phyloP scores from a whole-genome alignment of 2,797 vertebrate species.

The Muraenolepis orangiensis region DNA sequence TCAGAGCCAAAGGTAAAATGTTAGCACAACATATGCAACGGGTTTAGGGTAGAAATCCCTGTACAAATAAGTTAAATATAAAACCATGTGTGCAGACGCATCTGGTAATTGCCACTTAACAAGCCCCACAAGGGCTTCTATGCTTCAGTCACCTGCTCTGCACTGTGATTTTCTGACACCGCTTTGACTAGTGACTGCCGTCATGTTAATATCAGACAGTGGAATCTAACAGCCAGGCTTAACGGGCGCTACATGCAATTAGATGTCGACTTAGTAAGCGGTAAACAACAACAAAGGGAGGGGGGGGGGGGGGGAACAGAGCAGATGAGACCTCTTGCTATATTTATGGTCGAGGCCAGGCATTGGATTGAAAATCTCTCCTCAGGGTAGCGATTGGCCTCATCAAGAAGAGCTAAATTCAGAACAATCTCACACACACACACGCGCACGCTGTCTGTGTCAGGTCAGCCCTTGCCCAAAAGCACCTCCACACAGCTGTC shows the following conservation, averaged over 20 bases:
- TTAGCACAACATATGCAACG: constrained; percentile 18
- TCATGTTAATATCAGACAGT: constrained; percentile 35
- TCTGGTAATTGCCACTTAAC: constrained; percentile 63
- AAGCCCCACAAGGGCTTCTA: constrained; percentile 58
- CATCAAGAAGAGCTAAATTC: constrained; percentile 70
- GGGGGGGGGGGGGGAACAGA: constrained; percentile 23
- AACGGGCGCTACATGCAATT: constrained; percentile 21
- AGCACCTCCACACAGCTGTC: constrained; percentile 73
- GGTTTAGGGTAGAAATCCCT: constrained; percentile 21
- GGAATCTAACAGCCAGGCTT: constrained; percentile 10
- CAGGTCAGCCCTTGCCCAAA: constrained; percentile 59
- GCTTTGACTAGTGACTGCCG: constrained; percentile 51
- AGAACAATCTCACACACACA: constrained; percentile 54
- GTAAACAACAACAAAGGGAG: constrained; percentile 36
- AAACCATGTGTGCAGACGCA: constrained; percentile 40
- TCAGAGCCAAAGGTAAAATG: constrained; percentile 25
- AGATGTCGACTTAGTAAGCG: constrained; percentile 19
- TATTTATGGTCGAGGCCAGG: constrained; percentile 47
- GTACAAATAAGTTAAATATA: constrained; percentile 43
- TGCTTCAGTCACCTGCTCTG: constrained; percentile 41
- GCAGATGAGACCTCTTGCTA: constrained; percentile 25
- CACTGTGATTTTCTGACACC: constrained; percentile 58
- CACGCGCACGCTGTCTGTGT: constrained; percentile 47
- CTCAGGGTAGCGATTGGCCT: constrained; percentile 52
- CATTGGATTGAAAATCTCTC: constrained; percentile 48